Evolutionary conservation across 2,888 invertebrate genomes (phyloP).

Genomic region (Caenorhabditis sp.): DNA sequence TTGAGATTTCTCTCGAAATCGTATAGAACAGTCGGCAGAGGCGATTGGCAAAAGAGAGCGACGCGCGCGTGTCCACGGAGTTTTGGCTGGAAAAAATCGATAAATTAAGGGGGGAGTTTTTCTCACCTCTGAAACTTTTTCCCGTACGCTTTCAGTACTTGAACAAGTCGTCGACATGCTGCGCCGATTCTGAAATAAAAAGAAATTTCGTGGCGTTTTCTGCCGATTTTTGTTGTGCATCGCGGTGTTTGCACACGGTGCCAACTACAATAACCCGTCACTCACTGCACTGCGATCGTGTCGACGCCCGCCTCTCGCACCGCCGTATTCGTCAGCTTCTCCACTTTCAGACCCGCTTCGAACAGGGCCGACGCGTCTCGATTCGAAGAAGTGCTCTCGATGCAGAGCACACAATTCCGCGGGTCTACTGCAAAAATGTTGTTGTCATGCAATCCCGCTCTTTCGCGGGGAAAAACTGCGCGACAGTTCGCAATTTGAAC

Average conservation of each 20-base stretch:
- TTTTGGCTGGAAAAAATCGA: slow-evolving; percentile 16
- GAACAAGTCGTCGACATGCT: slow-evolving; percentile 15
- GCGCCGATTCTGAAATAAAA: slow-evolving; percentile 11
- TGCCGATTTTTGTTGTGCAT: too few species aligned
- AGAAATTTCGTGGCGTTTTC: too few species aligned
- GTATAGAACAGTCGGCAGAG: slow-evolving; percentile 31
- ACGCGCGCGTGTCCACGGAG: slow-evolving; percentile 3
- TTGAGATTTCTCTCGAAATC: slow-evolving; percentile 15
- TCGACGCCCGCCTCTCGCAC: neutral
- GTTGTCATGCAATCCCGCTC: too few species aligned
- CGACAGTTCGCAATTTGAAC: too few species aligned
- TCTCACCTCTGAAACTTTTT: slow-evolving; percentile 21
- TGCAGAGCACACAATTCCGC: slow-evolving; percentile 4
- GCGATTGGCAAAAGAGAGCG: neutral
- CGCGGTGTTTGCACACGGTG: neutral
- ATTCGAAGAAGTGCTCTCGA: too few species aligned
- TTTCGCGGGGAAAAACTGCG: too few species aligned
- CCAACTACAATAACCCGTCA: neutral
- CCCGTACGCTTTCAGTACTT: slow-evolving; percentile 16
- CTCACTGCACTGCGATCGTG: slow-evolving; percentile 5
- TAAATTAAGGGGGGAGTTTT: neutral
- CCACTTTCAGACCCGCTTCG: slow-evolving; percentile 36
- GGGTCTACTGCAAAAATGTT: slow-evolving; percentile 24
- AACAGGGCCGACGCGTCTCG: slow-evolving; percentile 15
- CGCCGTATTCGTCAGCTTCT: slow-evolving; percentile 2